Base-by-base conservation (phyloP, 92 coral and sea anemone genomes). In the Epizoanthus fatuus region DNA sequence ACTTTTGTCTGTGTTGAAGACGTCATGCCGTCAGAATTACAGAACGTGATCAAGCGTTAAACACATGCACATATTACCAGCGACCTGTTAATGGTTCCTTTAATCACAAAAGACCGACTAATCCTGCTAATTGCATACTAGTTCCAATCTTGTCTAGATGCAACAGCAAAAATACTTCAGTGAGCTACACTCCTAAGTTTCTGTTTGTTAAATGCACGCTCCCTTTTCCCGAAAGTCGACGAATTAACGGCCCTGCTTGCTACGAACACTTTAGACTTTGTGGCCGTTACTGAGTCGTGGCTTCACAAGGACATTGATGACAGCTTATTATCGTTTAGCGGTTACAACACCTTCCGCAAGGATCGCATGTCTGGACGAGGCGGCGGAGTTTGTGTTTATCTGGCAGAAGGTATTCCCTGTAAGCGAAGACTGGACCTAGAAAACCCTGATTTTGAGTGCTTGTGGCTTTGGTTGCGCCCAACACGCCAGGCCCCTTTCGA, bases 271-370 rank as follows among this genome's bases (percentile, higher is more conserved):
- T 74, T 78, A 0, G 80, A 86, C 16, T 7, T 90, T 45, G 88
- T 74, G 29, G 91, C 94, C 44, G 53, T 87, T 4, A 86, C 91
- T 16, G 91, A 91, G 66, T 14, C 91, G 25, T 77, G 94, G 94
- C 54, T 87, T 42, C 68, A 81, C 35, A 74, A 87, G 40, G 88
- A 75, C 32, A 86, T 86, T n/a, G 81, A 64, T 40, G 86, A 90
- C 57, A 56, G 67, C 39, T 81, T 71, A 5, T 72, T 90, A 29
- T 81, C 85, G 44, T 86, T 80, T 49, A 54, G 66, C 42, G 87
- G 87, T 44, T 90, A 42, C 60, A 90, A 57, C 40, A 10, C 62
- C 45, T 71, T 86, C 45, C 85, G 91, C 60, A 90, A 67, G 51
- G 86, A 90, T 52, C 58, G 84, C 25, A 2, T 16, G 12, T 10